phyloP scores from a whole-genome alignment of 2,797 vertebrate genomes.

The Sebastes elongatus region DNA sequence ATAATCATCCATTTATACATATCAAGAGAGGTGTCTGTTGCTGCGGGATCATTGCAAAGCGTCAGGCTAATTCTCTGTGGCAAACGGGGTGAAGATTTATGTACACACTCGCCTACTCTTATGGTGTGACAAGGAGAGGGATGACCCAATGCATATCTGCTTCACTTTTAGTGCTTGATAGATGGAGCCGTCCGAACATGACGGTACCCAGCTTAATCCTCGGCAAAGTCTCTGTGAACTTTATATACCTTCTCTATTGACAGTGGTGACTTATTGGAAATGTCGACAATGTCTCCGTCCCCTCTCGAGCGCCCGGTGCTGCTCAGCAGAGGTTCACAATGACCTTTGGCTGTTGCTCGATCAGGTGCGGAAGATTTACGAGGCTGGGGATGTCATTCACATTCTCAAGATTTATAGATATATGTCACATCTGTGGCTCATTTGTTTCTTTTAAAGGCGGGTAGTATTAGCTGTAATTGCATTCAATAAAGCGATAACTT shows the following conservation, averaged over 20 bases:
- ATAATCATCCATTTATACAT: constrained; percentile 57
- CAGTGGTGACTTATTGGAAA: constrained; percentile 68
- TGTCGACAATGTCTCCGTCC: constrained; percentile 39
- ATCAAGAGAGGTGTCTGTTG: constrained; percentile 35
- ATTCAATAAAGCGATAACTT: neutral
- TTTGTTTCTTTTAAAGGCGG: constrained; percentile 25
- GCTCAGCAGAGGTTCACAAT: constrained; percentile 4
- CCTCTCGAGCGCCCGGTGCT: neutral
- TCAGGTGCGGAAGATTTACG: constrained; percentile 33
- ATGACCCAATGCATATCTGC: constrained; percentile 77
- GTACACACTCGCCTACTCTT: constrained; percentile 53
- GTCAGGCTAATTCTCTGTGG: constrained; percentile 66
- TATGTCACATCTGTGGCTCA: neutral
- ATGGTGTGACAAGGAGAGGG: constrained; percentile 78
- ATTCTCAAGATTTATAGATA: constrained; percentile 1
- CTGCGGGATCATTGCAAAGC: constrained; percentile 52
- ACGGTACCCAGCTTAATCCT: constrained; percentile 76
- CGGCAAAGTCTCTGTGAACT: constrained; percentile 62
- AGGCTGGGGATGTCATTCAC: neutral
- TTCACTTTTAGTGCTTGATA: constrained; percentile 80
- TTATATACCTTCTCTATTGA: constrained; percentile 68
- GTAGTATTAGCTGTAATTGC: neutral
- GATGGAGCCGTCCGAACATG: constrained; percentile 78
- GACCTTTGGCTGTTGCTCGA: constrained; percentile 32
- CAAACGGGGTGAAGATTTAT: constrained; percentile 79